Base-by-base conservation (phyloP, 2,113 vertebrate genomes). In the Dermatemys mawii region DNA sequence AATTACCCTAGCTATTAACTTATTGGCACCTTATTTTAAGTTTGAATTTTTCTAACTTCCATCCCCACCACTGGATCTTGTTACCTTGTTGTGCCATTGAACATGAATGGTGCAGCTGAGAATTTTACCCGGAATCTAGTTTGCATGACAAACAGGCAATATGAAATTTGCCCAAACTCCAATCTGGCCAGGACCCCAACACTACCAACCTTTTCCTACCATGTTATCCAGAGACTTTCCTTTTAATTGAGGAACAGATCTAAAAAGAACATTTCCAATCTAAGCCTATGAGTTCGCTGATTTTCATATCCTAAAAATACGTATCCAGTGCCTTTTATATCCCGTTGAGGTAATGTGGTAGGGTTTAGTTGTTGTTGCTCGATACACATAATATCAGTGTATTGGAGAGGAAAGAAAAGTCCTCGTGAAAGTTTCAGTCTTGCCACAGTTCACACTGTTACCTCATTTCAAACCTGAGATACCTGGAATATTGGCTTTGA, bases 371-470 rank as follows among this genome's bases (percentile, higher is more conserved):
- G 4, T 19, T 54, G 48, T 46, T 46, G 41, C 10, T 50, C 48
- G 67, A 27, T 81, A 87, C 78, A 38, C 26, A 81, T 48, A 10
- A 21, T 87, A 73, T 84, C 83, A 73, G 38, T 82, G 87, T 54
- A 91, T 21, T 79, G 29, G 19, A 35, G 41, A 29, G 49, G 41
- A 24, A 49, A 84, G 44, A 88, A 89, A 94, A 80, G 57, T 88
- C 57, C 75, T 51, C 84, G 48, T 8, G 78, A 85, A 21, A 85
- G 60, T 38, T 55, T 91, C 85, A 78, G 75, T 79, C n/a, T 60
- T 90, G 57, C 63, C 41, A 90, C 92, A 95, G 94, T 94, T 90
- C 8, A 63, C 35, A 51, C 51, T 57, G 7, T 84, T 83, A 93
- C 94, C n/a, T 70, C 78, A 73, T 93, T 95, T 81, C 46, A 90